These are phyloP conservation scores for Chanos chanos DNA, from an alignment of 2,797 vertebrate genomes.

Conservation along the genomic window DNA sequence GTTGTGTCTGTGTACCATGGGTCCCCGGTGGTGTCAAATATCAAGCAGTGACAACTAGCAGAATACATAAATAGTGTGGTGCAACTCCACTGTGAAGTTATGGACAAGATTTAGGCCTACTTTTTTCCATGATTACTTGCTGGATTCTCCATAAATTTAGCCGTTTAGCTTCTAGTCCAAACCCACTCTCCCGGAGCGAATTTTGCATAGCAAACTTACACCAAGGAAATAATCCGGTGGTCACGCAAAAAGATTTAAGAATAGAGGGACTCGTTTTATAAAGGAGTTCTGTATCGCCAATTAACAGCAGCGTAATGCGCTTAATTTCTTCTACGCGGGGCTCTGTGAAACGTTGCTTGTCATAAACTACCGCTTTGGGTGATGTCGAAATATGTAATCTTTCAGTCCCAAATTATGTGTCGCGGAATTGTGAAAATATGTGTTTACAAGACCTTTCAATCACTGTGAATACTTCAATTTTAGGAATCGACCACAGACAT, in stretches of 20 bases:
- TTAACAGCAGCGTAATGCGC: slow-evolving; percentile 2
- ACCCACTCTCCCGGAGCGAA: too few species aligned
- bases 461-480: slow-evolving; percentile 9
- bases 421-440: too few species aligned
- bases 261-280: slow-evolving; percentile 28
- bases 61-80: slow-evolving; percentile 51
- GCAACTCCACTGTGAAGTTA: slow-evolving; percentile 16
- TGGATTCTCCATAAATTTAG: too few species aligned
- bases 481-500: slow-evolving; percentile 53
- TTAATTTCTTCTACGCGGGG: not conserved
- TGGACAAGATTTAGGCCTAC: too few species aligned
- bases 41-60: slow-evolving; percentile 34
- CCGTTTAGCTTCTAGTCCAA: too few species aligned
- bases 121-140: too few species aligned
- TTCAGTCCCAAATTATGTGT: too few species aligned
- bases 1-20: slow-evolving; percentile 57
- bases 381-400: not conserved
- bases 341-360: not conserved
- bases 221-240: slow-evolving; percentile 56
- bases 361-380: not conserved
- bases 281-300: not conserved
- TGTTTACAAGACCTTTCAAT: slow-evolving; percentile 2
- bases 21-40: slow-evolving; percentile 31
- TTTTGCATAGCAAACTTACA: too few species aligned
- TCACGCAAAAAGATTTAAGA: slow-evolving; percentile 28